Percentiles rank a stretch among this genome's conserved stretches.
Evolutionary conservation across 2,888 invertebrate genomes (phyloP).

Genomic region (Calephelis perditalis): DNA sequence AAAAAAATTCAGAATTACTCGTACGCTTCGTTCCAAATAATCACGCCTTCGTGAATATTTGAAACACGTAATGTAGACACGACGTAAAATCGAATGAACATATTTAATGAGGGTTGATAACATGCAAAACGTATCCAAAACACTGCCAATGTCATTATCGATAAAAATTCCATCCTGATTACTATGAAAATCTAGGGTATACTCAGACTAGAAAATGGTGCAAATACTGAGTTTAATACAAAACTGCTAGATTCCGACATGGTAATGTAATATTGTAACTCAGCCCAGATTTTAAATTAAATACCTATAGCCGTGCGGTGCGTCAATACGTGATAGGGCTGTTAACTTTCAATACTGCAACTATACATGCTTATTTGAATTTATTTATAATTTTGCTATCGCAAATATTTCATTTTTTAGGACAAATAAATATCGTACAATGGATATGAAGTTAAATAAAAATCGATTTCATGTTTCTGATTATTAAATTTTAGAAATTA

Average conservation of each 20-base stretch:
- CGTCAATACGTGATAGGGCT: too few species aligned
- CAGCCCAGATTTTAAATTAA: too few species aligned
- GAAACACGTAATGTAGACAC: background rate
- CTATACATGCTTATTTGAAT: too few species aligned
- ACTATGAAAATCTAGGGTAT: background rate
- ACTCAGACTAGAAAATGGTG: background rate
- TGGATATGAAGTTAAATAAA: background rate
- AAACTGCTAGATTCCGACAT: too few species aligned
- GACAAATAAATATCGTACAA: too few species aligned
- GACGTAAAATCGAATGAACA: background rate
- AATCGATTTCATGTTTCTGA: background rate
- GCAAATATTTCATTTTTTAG: too few species aligned
- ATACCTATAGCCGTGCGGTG: too few species aligned
- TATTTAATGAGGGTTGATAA: slow-evolving; percentile 3
- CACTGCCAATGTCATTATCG: slow-evolving; percentile 4
- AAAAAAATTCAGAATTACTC: background rate
- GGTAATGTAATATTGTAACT: too few species aligned
- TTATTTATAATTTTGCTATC: too few species aligned
- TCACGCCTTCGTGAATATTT: background rate
- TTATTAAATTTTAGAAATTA: too few species aligned
- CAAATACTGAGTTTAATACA: too few species aligned
- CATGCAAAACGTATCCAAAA: background rate
- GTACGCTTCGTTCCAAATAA: background rate
- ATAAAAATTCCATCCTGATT: background rate
- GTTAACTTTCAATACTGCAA: too few species aligned